phyloP scores from a whole-genome alignment of 2,113 vertebrate genomes.

The Psittacara wagleri region DNA sequence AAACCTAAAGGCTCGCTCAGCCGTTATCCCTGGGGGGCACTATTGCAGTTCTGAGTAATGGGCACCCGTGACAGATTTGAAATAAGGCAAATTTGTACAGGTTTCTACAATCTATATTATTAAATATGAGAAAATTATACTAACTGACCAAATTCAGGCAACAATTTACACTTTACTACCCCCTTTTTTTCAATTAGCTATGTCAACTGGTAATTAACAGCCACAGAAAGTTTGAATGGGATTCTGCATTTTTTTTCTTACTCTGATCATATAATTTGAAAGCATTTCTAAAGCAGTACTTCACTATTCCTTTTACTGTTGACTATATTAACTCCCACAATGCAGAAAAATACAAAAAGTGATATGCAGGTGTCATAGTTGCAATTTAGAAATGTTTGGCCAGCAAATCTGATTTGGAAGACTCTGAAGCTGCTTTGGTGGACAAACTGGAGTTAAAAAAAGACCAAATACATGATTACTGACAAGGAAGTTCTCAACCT shows the following conservation, averaged over 20 bases:
- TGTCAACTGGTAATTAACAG: neutral
- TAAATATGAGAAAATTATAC: neutral
- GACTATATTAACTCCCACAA: neutral
- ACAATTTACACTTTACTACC: neutral
- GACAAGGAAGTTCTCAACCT: neutral
- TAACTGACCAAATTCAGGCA: neutral
- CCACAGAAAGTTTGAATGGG: neutral
- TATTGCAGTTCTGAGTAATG: neutral
- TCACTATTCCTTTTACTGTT: neutral
- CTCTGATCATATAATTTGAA: neutral
- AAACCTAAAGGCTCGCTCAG: neutral
- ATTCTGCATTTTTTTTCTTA: neutral
- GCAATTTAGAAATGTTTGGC: neutral
- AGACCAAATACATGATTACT: neutral
- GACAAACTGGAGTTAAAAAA: neutral
- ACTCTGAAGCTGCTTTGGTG: neutral
- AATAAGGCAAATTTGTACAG: neutral
- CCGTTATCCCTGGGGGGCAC: neutral
- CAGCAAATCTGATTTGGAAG: neutral
- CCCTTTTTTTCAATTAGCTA: neutral
- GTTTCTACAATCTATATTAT: neutral
- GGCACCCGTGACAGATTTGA: neutral
- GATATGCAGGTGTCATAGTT: neutral
- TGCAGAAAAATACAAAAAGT: neutral
- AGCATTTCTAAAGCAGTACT: neutral